Evolutionary conservation across 2,888 invertebrate genomes (phyloP).

Genomic region (Melangyna quadrimaculata): DNA sequence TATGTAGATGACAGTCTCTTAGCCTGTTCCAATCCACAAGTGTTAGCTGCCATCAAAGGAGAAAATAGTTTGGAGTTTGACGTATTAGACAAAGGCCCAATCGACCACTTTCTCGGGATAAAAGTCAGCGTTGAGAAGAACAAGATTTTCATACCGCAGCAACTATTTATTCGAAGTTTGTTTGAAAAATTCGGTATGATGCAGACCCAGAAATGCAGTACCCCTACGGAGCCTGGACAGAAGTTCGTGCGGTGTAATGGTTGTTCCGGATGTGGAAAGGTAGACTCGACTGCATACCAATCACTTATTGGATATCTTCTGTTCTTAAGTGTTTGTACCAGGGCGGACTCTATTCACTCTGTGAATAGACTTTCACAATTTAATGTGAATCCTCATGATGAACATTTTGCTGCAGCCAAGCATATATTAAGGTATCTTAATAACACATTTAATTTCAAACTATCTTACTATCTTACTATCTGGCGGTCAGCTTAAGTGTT

Average conservation of each 20-base stretch:
- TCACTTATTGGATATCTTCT: slow-evolving; percentile 53
- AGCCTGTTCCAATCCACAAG: slow-evolving; percentile 33
- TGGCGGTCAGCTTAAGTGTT: background rate
- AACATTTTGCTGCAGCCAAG: slow-evolving; percentile 48
- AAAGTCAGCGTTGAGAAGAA: background rate
- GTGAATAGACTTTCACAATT: slow-evolving; percentile 50
- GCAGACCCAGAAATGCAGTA: background rate
- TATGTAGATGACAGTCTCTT: slow-evolving; percentile 51
- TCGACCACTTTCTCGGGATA: background rate
- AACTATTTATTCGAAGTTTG: background rate
- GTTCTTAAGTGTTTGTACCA: slow-evolving; percentile 32
- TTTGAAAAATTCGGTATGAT: background rate
- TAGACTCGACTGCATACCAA: slow-evolving; percentile 25
- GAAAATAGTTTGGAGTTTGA: slow-evolving; percentile 27
- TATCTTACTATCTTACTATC: slow-evolving; percentile 37
- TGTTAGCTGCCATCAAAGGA: slow-evolving; percentile 19
- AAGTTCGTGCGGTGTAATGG: slow-evolving; percentile 1
- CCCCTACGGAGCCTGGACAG: background rate
- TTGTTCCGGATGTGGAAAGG: background rate
- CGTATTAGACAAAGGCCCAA: slow-evolving; percentile 30
- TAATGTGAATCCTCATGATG: slow-evolving; percentile 39
- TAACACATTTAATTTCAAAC: slow-evolving; percentile 40
- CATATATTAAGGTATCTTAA: slow-evolving; percentile 55
- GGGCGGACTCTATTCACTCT: slow-evolving; percentile 50
- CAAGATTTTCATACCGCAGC: background rate